These are phyloP conservation scores for Formicarius rufipectus DNA, from an alignment of 2,113 vertebrate genomes.

Conservation along the genomic window DNA sequence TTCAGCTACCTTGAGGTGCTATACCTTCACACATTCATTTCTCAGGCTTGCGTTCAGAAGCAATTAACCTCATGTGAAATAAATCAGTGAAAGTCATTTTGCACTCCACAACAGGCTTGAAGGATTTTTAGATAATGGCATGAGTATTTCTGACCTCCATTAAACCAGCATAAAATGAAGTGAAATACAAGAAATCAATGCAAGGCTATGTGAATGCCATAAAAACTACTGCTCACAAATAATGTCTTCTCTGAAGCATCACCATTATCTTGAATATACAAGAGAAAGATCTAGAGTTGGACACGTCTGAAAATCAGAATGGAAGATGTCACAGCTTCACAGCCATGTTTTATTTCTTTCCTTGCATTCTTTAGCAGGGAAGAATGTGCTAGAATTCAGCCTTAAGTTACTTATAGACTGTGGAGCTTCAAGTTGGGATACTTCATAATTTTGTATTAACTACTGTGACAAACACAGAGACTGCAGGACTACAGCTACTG, in stretches of 20 bases:
- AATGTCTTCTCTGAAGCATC: background rate
- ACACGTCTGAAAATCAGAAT: background rate
- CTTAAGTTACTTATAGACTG: background rate
- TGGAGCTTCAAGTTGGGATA: background rate
- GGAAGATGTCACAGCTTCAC: background rate
- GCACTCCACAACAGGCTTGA: background rate
- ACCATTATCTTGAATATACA: background rate
- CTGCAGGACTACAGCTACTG: background rate
- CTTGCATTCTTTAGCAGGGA: background rate
- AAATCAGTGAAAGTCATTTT: conserved; percentile 40
- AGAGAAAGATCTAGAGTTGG: background rate
- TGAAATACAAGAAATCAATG: conserved; percentile 36
- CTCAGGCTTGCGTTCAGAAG: background rate
- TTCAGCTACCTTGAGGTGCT: conserved; percentile 8
- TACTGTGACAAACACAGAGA: background rate
- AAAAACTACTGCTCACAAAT: background rate
- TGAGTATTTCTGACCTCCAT: conserved; percentile 39
- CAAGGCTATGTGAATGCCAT: background rate
- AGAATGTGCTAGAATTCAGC: background rate
- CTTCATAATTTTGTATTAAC: background rate
- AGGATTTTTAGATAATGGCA: conserved; percentile 46
- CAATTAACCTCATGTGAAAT: conserved; percentile 47
- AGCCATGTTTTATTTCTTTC: background rate
- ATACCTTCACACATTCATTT: conserved; percentile 19
- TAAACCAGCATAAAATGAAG: conserved; percentile 17